Evolutionary conservation across 2,888 invertebrate species (phyloP).

Genomic region (Gerris lacustris): DNA sequence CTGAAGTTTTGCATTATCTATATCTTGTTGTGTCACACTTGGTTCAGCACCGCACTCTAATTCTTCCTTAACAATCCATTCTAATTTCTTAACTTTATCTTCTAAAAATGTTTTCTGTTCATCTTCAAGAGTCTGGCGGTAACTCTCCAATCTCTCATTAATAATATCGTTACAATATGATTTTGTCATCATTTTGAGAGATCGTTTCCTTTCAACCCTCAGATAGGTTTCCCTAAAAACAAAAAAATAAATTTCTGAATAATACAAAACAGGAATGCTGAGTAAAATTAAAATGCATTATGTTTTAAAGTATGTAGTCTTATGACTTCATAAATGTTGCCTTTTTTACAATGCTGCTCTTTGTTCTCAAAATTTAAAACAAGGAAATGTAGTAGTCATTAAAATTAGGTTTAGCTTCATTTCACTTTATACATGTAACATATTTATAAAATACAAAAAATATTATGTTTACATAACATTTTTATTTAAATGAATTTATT

Average conservation of each 20-base stretch:
- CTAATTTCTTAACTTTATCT: slow-evolving; percentile 57
- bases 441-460: too few species aligned
- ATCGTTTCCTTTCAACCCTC: slow-evolving; percentile 37
- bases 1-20: slow-evolving; percentile 47
- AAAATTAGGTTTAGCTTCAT: too few species aligned
- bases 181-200: slow-evolving; percentile 57
- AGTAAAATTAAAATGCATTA: too few species aligned
- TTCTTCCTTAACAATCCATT: slow-evolving; percentile 65
- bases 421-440: too few species aligned
- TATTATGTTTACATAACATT: too few species aligned
- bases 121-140: slow-evolving; percentile 50
- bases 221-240: slow-evolving; percentile 36
- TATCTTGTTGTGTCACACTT: slow-evolving; percentile 55
- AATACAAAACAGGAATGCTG: too few species aligned
- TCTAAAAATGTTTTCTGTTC: slow-evolving; percentile 61
- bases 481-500: too few species aligned
- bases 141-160: slow-evolving; percentile 50
- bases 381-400: too few species aligned
- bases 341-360: too few species aligned
- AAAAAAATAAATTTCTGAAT: slow-evolving; percentile 7
- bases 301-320: too few species aligned
- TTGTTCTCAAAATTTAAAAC: too few species aligned
- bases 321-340: too few species aligned
- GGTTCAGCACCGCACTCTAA: slow-evolving; percentile 49
- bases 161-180: slow-evolving; percentile 58